These are phyloP conservation scores for Heliconius eleuchia DNA, from an alignment of 1,140 invertebrate species.

Conservation along the genomic window DNA sequence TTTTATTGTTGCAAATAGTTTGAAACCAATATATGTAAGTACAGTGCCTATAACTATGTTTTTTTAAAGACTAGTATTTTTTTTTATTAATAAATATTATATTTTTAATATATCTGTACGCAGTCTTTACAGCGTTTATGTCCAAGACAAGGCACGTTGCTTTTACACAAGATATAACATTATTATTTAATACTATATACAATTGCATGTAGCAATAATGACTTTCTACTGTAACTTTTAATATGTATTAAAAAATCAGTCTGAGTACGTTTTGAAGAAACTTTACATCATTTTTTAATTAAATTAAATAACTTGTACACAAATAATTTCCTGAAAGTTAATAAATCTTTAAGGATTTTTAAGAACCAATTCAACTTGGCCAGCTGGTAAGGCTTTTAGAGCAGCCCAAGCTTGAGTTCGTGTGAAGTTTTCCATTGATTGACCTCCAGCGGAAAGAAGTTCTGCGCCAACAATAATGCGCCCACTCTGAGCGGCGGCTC, in stretches of 20 bases:
- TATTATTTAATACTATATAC: conserved; percentile 34
- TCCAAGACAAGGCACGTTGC: conserved; percentile 16
- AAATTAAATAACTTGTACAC: not conserved
- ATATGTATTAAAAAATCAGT: not conserved
- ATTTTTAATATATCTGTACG: conserved; percentile 57
- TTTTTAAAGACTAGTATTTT: conserved; percentile 59
- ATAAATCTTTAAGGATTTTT: conserved; percentile 52
- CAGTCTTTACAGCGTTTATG: conserved; percentile 57
- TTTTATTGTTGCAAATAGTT: not conserved
- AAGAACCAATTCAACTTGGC: conserved; percentile 83
- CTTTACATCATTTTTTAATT: not conserved
- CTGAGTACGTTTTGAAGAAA: not conserved
- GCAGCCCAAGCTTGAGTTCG: conserved; percentile 96
- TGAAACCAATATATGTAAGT: conserved; percentile 16
- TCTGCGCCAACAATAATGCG: conserved; percentile 92
- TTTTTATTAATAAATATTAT: conserved; percentile 67
- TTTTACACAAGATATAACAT: conserved; percentile 13
- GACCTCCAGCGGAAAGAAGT: conserved; percentile 90
- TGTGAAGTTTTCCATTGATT: conserved; percentile 90
- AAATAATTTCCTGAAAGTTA: not conserved
- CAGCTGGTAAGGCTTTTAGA: conserved; percentile 93
- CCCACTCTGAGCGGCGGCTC: conserved; percentile 94
- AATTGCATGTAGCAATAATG: conserved; percentile 32
- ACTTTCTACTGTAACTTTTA: conserved; percentile 8
- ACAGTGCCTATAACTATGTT: conserved; percentile 14